Base-by-base conservation (phyloP, 2,113 vertebrate species). In the Cettia cetti region DNA sequence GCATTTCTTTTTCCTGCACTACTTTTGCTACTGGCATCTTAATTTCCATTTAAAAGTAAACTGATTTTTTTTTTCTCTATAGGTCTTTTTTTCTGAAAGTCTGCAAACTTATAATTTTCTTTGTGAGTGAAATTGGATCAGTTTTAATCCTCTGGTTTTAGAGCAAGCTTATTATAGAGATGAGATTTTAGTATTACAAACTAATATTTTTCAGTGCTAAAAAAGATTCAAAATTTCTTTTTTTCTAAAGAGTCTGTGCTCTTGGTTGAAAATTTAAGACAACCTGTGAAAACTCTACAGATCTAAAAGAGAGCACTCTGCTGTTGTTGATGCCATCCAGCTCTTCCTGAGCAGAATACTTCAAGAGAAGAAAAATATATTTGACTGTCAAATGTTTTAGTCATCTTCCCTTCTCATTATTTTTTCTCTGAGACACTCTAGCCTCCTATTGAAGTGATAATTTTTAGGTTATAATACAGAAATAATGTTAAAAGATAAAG, bases 381-480 rank as follows among this genome's bases (percentile, higher is more conserved):
- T 94, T 89, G 56, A 86, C 60, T 89, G 50, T 15, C 52, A 89
- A 81, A 90, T 81, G 31, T 77, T 94, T 77, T 69, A 95, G 92
- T 64, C 40, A 82, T 83, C 42, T 83, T 83, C 64, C 30, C 10
- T 81, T 81, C 68, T 78, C 35, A 56, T 27, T 89, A 71, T 75
- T 89, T 91, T 90, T 95, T 94, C 76, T 82, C 65, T 52, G 20
- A 92, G 76, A 83, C 35, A 86, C 28, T 56, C 42, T 45, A 68
- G 28, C 5, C 8, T 94, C 11, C 75, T 66, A 92, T 6, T 94
- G 95, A 96, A 96, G 78, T 92, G 94, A n/a, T 87, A 95, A 78
- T 92, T 92, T 95, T 78, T 88, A 49, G 40, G 31, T 39, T 89
- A 52, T 63, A 86, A 81, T 53, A 89, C n/a, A 83, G 17, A 35